Evolutionary conservation across 2,888 invertebrate species (phyloP), one percentile per base, ranked within the genome.

Genomic region (Drosophila peninsularis): DNA sequence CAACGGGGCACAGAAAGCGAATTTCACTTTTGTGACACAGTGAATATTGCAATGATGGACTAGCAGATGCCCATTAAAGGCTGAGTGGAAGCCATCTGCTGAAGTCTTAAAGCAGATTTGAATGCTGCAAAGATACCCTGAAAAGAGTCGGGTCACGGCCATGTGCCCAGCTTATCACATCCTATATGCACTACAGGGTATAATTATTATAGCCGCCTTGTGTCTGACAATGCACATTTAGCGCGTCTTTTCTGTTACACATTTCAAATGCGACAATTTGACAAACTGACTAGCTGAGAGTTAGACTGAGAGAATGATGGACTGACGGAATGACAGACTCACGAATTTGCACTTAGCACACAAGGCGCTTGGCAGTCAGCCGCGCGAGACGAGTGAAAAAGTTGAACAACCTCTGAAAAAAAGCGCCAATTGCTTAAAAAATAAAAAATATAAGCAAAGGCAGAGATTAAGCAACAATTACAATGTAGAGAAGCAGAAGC

Each of bases 1-100:
- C 68, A 66, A 42, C 27, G 41, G 50, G 65, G 66, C 76, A 73
- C 64, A 71, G 78, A 74, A 82, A 75, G 82, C 58, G 54, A 75
- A 75, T 90, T 89, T 90, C 90, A 83, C 89, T 89, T 88, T 90
- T 82, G 62, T 47, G 55, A 19, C 24, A 24, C 10, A 7, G 30
- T 30, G 32, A 13, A 17, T n/a, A 14, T 14, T 1, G 10, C 19
- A 47, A 17, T 56, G 36, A n/a, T 39, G 24, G 27, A 54, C 67
- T 55, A 21, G 1, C 17, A 36, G 34, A 47, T 66, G 17, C 44
- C 9, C 55, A 19, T 34, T 41, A 11, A 53, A 42, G 10, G 14
- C 2, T 14, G 24, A 24, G 24, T 14, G 21, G 14, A 14, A 21
- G 14, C n/a, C n/a, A n/a, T n/a, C n/a, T n/a, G 5, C 24, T 24